These are phyloP conservation scores for Lysandra coridon DNA, from an alignment of 2,888 invertebrate genomes.

Conservation along the genomic window DNA sequence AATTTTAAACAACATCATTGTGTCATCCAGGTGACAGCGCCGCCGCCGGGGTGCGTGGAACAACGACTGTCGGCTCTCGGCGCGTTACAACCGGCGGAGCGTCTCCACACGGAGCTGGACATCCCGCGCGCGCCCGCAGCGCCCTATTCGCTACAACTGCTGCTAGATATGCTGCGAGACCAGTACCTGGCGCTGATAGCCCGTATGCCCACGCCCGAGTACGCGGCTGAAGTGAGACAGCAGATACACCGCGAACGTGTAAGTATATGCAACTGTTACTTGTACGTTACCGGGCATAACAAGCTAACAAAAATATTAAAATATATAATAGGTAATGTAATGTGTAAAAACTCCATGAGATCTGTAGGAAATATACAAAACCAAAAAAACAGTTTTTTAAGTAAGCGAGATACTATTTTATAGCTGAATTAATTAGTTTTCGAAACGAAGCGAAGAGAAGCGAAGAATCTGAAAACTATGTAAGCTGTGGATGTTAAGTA, in stretches of 20 bases:
- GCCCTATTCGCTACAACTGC: constrained; percentile 92
- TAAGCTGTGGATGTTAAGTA: too few species aligned
- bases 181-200: constrained; percentile 92
- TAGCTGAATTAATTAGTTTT: too few species aligned
- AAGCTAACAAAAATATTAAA: too few species aligned
- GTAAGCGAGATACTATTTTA: too few species aligned
- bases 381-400: too few species aligned
- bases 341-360: too few species aligned
- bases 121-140: constrained; percentile 89
- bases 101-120: constrained; percentile 89
- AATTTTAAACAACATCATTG: neutral
- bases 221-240: constrained; percentile 84
- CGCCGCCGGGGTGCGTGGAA: constrained; percentile 95
- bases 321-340: too few species aligned
- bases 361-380: too few species aligned
- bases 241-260: constrained; percentile 92
- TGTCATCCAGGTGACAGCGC: constrained; percentile 82
- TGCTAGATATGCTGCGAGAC: constrained; percentile 91
- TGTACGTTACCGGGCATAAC: too few species aligned
- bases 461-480: too few species aligned
- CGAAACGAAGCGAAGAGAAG: too few species aligned
- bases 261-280: neutral
- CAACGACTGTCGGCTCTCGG: constrained; percentile 92
- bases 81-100: constrained; percentile 81
- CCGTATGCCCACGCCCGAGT: constrained; percentile 90